A percentile compares a stretch with the other conserved stretches of the same genome.
These are phyloP conservation scores for Coelinius sp. DNA, from an alignment of 2,888 invertebrate genomes.

Conservation along the genomic window DNA sequence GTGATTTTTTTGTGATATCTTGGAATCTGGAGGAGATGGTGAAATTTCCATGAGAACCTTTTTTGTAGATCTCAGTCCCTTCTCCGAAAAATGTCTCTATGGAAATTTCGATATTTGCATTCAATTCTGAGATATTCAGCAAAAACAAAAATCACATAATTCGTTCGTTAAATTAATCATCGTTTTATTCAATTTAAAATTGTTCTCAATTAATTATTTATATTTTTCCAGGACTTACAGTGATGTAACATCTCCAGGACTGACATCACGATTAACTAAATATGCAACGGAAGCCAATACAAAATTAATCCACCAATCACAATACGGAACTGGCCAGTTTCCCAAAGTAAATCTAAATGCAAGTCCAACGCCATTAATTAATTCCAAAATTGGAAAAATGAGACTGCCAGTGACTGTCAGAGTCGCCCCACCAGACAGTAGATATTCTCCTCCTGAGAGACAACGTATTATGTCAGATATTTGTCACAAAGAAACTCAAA, in stretches of 20 bases:
- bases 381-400: slow-evolving; percentile 54
- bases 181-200: slow-evolving; percentile 8
- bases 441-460: slow-evolving; percentile 54
- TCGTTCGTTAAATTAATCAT: too few species aligned
- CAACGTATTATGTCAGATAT: slow-evolving; percentile 52
- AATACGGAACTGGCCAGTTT: slow-evolving; percentile 65
- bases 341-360: slow-evolving; percentile 65
- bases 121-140: too few species aligned
- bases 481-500: slow-evolving; percentile 42
- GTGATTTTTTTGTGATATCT: neutral
- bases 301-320: slow-evolving; percentile 62
- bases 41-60: too few species aligned
- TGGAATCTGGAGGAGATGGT: neutral
- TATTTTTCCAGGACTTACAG: slow-evolving; percentile 53
- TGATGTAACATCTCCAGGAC: slow-evolving; percentile 66
- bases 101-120: too few species aligned
- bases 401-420: slow-evolving; percentile 63
- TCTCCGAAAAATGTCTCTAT: too few species aligned
- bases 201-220: neutral
- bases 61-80: too few species aligned
- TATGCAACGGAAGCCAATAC: slow-evolving; percentile 64
- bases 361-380: slow-evolving; percentile 61
- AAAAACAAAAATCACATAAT: too few species aligned
- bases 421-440: slow-evolving; percentile 61
- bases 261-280: slow-evolving; percentile 62